phyloP scores from a whole-genome alignment of 1,140 invertebrate genomes.

The Dendroctonus valens region DNA sequence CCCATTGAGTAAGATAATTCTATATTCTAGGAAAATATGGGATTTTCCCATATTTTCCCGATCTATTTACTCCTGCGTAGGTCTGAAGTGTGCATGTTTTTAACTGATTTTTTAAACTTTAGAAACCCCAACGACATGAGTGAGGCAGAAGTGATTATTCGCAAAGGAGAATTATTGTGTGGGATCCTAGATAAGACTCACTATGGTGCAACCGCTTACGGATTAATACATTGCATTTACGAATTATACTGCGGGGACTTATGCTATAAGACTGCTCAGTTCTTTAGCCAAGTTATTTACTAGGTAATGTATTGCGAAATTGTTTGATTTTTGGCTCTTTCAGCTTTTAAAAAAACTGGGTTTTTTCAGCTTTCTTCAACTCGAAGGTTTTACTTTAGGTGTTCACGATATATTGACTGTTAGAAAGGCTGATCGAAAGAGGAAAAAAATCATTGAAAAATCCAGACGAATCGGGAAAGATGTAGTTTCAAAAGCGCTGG shows the following conservation, averaged over 20 bases:
- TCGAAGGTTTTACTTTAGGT: slow-evolving; percentile 91
- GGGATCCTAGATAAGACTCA: slow-evolving; percentile 98
- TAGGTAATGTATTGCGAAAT: slow-evolving; percentile 47
- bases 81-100: not conserved
- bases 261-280: slow-evolving; percentile 78
- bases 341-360: no score
- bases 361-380: slow-evolving; percentile 69
- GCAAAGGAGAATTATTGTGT: slow-evolving; percentile 82
- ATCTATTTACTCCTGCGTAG: no score
- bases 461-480: slow-evolving; percentile 58
- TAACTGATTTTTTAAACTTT: no score
- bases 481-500: slow-evolving; percentile 72
- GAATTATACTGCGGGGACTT: slow-evolving; percentile 91
- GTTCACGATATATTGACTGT: slow-evolving; percentile 91
- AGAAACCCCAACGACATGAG: slow-evolving; percentile 66
- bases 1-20: slow-evolving; percentile 44
- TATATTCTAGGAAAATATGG: no score
- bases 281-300: slow-evolving; percentile 92
- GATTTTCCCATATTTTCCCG: no score
- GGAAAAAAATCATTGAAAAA: slow-evolving; percentile 69
- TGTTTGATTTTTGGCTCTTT: no score
- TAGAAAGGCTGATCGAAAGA: slow-evolving; percentile 66
- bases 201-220: slow-evolving; percentile 91
- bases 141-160: slow-evolving; percentile 90
- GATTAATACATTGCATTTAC: slow-evolving; percentile 89